Conservation (phyloP, 1,140 invertebrate genomes). For the Lepidurus arcticus region DNA sequence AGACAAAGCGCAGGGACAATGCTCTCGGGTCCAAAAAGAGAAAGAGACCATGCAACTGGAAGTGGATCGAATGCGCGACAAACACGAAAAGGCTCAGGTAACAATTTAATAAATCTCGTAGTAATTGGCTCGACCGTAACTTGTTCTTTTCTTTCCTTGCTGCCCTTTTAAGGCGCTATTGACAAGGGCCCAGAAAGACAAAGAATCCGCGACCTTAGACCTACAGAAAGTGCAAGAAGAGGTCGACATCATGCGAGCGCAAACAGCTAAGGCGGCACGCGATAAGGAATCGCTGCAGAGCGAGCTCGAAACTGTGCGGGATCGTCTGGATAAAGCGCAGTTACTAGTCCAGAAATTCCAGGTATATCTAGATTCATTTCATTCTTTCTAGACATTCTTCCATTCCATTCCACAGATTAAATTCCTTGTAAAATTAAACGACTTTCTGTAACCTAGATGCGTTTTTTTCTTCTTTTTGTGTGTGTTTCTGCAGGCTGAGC, state of each 20-base stretch:
- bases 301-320: constrained; percentile 77
- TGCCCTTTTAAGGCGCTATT: constrained; percentile 52
- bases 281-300: constrained; percentile 75
- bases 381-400: constrained; percentile 22
- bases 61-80: constrained; percentile 75
- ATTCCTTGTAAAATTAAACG: not conserved
- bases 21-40: constrained; percentile 79
- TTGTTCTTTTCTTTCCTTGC: not conserved
- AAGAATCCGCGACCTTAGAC: constrained; percentile 72
- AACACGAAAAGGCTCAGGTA: constrained; percentile 83
- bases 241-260: constrained; percentile 67
- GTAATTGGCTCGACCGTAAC: not conserved
- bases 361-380: constrained; percentile 40
- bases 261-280: constrained; percentile 71
- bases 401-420: constrained; percentile 10
- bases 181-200: constrained; percentile 76
- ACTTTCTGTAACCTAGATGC: constrained; percentile 22
- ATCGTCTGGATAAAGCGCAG: constrained; percentile 80
- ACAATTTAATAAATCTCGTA: constrained; percentile 33
- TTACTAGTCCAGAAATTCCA: constrained; percentile 73
- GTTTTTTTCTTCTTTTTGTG: constrained; percentile 28
- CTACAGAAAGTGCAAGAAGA: constrained; percentile 72
- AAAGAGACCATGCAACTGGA: constrained; percentile 76
- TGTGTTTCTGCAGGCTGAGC: constrained; percentile 61
- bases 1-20: constrained; percentile 79